Percentiles rank a stretch among this genome's conserved stretches.
These are phyloP conservation scores for Albula glossodonta DNA, from an alignment of 2,113 vertebrate genomes.

Conservation along the genomic window DNA sequence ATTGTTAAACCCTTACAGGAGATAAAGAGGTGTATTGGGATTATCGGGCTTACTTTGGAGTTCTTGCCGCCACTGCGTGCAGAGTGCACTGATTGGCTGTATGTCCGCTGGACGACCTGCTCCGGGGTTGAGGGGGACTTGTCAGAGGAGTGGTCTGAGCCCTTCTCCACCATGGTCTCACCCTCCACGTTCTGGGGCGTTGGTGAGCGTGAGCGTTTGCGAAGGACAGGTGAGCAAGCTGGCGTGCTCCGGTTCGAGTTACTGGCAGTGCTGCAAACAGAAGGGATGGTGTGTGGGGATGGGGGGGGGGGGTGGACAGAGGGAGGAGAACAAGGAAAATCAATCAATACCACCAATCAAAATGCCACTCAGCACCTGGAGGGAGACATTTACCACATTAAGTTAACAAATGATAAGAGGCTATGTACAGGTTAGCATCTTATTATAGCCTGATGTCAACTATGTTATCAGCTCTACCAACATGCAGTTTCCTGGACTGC, in stretches of 20 bases:
- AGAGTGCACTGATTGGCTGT: constrained; percentile 72
- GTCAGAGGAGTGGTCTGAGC: constrained; percentile 84
- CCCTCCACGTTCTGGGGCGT: constrained; percentile 77
- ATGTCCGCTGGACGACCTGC: constrained; percentile 79
- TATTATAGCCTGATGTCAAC: neutral
- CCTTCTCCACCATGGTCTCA: constrained; percentile 90
- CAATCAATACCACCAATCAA: neutral
- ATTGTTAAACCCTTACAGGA: neutral
- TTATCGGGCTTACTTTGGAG: constrained; percentile 77
- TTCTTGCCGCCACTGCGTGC: constrained; percentile 82
- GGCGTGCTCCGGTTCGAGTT: constrained; percentile 90
- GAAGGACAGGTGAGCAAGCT: constrained; percentile 87
- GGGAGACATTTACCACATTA: too few species aligned
- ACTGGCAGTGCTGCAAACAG: constrained; percentile 80
- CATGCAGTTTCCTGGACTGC: neutral
- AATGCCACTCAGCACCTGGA: too few species aligned
- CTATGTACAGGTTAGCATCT: neutral
- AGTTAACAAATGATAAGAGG: neutral
- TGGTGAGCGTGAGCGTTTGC: constrained; percentile 83
- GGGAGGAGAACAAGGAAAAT: neutral
- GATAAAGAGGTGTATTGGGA: neutral
- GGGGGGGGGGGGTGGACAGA: neutral
- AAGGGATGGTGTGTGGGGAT: neutral
- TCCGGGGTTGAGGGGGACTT: constrained; percentile 85
- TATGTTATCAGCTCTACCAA: neutral